Percentiles rank a stretch among this genome's conserved stretches.
Evolutionary conservation across 30 jellyfish, hydroid and myxozoan species (phyloP).

Genomic region (Cassiopea andromeda): DNA sequence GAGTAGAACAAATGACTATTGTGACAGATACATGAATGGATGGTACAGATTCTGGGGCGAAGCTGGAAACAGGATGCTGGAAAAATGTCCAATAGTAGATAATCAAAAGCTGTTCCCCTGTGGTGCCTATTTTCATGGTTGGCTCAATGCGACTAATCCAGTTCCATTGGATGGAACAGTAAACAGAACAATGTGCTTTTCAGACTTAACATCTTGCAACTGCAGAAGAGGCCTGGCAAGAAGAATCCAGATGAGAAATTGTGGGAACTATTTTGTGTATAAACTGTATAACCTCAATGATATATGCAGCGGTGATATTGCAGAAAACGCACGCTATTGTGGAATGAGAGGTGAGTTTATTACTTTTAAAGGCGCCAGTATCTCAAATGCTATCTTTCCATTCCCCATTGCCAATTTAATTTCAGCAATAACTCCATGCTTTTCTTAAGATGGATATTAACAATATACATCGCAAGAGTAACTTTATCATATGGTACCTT

Average conservation of each 20-base stretch:
- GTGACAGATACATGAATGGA: slow-evolving; percentile 3
- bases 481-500: too few relatives aligned
- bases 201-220: background rate
- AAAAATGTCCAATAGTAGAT: background rate
- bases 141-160: slow-evolving; percentile 13
- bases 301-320: background rate
- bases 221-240: background rate
- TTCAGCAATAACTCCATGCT: too few relatives aligned
- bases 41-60: slow-evolving; percentile 25
- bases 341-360: slow-evolving; percentile 8
- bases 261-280: slow-evolving; percentile 10
- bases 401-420: too few relatives aligned
- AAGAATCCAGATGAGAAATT: slow-evolving; percentile 12
- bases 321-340: slow-evolving; percentile 17
- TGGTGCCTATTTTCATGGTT: slow-evolving; percentile 1
- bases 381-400: background rate
- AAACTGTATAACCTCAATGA: background rate
- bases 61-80: slow-evolving; percentile 21
- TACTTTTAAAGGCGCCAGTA: background rate
- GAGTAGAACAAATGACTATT: background rate
- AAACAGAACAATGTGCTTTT: slow-evolving; percentile 12
- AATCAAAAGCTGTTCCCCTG: background rate
- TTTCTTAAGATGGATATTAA: too few relatives aligned
- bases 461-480: too few relatives aligned
- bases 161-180: slow-evolving; percentile 17